Evolutionary conservation across 35 echinoderm and acorn worm genomes (phyloP).

Genomic region (Hemicentrotus pulcherrimus): DNA sequence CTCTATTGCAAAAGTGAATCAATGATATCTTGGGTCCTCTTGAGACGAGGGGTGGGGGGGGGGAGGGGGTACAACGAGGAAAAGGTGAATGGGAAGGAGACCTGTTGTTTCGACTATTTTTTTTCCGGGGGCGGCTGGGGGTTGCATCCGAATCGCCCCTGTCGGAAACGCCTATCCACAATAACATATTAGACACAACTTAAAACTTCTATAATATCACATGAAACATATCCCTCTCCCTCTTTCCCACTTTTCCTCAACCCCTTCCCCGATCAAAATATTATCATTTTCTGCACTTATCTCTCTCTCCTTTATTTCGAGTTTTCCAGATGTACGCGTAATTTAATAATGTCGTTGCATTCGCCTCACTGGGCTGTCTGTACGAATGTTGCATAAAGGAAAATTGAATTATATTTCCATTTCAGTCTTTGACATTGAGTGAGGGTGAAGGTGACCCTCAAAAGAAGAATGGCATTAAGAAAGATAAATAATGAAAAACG

Average conservation of each 20-base stretch:
- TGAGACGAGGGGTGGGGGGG: no score
- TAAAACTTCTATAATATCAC: not conserved
- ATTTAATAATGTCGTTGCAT: not conserved
- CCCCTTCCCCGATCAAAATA: not conserved
- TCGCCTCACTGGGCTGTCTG: not conserved
- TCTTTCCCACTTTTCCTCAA: not conserved
- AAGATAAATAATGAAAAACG: not conserved
- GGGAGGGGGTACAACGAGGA: no score
- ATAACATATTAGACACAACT: no score
- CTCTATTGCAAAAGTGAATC: no score
- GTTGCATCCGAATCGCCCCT: no score
- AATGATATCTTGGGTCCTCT: no score
- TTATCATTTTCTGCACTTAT: not conserved
- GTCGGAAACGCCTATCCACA: no score
- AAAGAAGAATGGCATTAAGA: not conserved
- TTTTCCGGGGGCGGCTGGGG: no score
- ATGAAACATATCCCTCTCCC: not conserved
- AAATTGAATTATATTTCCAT: not conserved
- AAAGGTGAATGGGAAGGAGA: no score
- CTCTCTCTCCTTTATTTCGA: not conserved
- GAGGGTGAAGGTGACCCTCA: not conserved
- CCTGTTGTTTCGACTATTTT: no score
- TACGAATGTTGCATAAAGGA: not conserved
- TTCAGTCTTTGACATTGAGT: not conserved
- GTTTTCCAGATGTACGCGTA: constrained; percentile 2